Percentiles rank a stretch among this genome's conserved stretches.
These are phyloP conservation scores for Protobothrops flavoviridis DNA, from an alignment of 2,113 vertebrate species.

Conservation along the genomic window DNA sequence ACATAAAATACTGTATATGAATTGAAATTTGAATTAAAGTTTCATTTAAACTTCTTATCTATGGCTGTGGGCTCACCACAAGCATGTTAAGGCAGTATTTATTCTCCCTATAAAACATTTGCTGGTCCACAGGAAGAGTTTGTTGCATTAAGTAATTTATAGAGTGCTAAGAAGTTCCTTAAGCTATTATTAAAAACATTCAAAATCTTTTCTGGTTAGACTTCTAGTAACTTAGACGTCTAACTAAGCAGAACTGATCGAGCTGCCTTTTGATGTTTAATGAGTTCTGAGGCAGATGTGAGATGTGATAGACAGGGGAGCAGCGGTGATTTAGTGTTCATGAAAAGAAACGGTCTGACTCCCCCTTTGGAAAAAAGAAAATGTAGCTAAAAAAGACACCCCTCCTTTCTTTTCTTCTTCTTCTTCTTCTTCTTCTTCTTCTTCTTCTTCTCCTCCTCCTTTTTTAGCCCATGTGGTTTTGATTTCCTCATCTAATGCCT, in stretches of 20 bases:
- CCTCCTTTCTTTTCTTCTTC: not conserved
- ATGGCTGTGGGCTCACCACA: conserved; percentile 60
- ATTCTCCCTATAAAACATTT: conserved; percentile 64
- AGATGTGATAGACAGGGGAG: conserved; percentile 74
- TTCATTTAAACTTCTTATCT: conserved; percentile 55
- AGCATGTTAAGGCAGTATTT: conserved; percentile 59
- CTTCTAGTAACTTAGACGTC: conserved; percentile 74
- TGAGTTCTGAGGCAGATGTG: conserved; percentile 80
- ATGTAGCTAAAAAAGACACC: conserved; percentile 67
- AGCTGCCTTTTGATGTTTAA: conserved; percentile 80
- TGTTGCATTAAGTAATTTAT: conserved; percentile 80
- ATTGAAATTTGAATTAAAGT: conserved; percentile 45
- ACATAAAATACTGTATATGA: conserved; percentile 44
- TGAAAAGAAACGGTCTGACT: conserved; percentile 75
- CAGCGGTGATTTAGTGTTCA: conserved; percentile 73
- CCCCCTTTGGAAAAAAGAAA: conserved; percentile 65
- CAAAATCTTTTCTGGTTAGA: conserved; percentile 75
- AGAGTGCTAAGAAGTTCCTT: conserved; percentile 83
- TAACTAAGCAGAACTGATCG: conserved; percentile 82
- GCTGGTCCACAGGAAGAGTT: conserved; percentile 76
- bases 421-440: conserved; percentile 27
- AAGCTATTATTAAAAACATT: conserved; percentile 82
- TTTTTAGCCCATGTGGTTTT: conserved; percentile 80
- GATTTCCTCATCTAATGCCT: conserved; percentile 78
- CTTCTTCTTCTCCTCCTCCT: conserved; percentile 47